Base-by-base conservation (phyloP, 2,888 invertebrate genomes). In the Cantharis nigra region DNA sequence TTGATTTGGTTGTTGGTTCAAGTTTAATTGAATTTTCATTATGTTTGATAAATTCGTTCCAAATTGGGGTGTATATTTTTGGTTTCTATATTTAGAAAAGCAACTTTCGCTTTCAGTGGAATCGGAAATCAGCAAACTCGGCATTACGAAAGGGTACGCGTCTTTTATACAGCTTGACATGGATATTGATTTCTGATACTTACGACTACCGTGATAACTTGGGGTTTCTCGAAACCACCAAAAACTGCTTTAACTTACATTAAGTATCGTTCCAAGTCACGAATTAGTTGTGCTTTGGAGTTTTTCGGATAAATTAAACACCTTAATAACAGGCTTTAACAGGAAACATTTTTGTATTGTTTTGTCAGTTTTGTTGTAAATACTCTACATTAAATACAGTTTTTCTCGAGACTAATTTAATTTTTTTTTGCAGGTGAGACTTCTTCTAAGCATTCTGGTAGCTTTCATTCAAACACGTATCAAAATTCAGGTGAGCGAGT, bases 171-270 rank as follows among this genome's bases (percentile, higher is more conserved):
- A 70, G 30, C 70, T 71, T 63, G 70, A 73, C 76, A 65, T 76
- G 64, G 76, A 73, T 76, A 76, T 76, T 73, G 76, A 76, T 74
- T 74, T 73, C 74, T 73, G 77, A 77, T 77, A 71, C 77, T 76
- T 70, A 62, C 72, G 72, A 70, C 65, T 72, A 74, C 74, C 69
- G 63, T 33, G 70, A 71, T 75, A 75, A 71, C 71, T 75, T 18
- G 26, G 75, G 75, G 75, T 75, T 77, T 72, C 71, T 67, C 33
- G 77, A 69, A 77, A 74, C 77, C 77, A 63, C 74, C 70, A 70
- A 74, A 49, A 77, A 70, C 70, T 70, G 28, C 63, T 49, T 49
- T 49, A 49, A 49, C 49, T 49, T 49, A 67, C 23, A 67, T 67
- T 67, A 67, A 20, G n/a, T 67, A 67, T 26, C 65, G 13, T 67